Conservation (phyloP, 2,113 vertebrate species). For the Loxodonta africana region DNA sequence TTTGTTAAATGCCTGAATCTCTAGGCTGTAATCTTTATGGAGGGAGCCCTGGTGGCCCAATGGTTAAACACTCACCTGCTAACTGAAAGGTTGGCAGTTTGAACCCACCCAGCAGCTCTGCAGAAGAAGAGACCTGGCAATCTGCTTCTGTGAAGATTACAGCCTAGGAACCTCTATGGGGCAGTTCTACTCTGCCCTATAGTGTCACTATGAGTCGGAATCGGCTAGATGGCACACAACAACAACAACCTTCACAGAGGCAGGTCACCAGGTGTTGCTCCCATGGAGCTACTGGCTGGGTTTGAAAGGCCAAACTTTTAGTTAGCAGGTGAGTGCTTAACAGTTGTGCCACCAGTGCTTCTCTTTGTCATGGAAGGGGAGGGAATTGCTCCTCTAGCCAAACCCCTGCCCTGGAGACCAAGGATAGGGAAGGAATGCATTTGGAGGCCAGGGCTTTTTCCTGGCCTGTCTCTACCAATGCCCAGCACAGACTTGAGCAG, state of each 20-base stretch:
- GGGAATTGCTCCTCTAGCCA: background rate
- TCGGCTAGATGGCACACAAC: background rate
- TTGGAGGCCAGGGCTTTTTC: background rate
- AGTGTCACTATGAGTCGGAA: background rate
- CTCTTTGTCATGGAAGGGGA: background rate
- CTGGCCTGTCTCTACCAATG: background rate
- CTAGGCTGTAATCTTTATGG: background rate
- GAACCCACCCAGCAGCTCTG: background rate
- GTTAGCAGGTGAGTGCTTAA: background rate
- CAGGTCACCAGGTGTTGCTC: background rate
- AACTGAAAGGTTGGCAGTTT: background rate
- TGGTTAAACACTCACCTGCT: background rate
- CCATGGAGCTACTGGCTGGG: background rate
- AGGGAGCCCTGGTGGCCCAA: background rate
- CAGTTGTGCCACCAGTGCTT: background rate
- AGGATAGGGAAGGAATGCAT: background rate
- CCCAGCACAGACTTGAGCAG: background rate
- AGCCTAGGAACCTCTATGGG: background rate
- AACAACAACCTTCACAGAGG: background rate
- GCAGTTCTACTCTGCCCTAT: background rate
- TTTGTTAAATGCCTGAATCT: background rate
- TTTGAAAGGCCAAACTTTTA: background rate
- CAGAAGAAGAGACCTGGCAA: background rate
- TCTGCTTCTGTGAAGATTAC: background rate
- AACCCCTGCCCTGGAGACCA: slow-evolving; percentile 41